Conservation (phyloP, 1,140 invertebrate genomes). For the Araneus ventricosus region DNA sequence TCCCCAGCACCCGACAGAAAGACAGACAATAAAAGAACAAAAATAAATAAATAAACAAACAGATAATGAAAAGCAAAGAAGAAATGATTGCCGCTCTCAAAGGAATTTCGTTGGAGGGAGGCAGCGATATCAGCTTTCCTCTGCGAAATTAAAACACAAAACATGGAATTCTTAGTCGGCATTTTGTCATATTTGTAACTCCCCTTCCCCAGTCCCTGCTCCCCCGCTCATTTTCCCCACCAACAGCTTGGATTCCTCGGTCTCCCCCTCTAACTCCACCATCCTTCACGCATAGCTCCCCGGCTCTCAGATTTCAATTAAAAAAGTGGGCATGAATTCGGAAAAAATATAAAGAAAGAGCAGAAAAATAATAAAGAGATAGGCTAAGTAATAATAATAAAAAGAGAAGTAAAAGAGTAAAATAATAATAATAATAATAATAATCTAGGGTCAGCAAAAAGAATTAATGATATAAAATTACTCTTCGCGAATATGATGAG, state of each 20-base stretch:
- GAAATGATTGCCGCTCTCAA: not conserved
- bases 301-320: constrained; percentile 57
- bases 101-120: constrained; percentile 21
- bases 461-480: constrained; percentile 67
- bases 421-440: constrained; percentile 3
- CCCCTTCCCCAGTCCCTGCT: not conserved
- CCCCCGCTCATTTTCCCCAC: not conserved
- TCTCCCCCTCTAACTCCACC: not conserved
- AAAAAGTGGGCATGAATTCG: constrained; percentile 51
- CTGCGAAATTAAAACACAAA: constrained; percentile 24
- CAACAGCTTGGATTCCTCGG: not conserved
- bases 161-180: constrained; percentile 38
- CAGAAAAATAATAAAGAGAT: constrained; percentile 18
- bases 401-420: not conserved
- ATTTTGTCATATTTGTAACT: constrained; percentile 53
- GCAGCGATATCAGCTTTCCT: not conserved
- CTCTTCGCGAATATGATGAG: not conserved
- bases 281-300: not conserved
- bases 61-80: not conserved
- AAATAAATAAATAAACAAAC: not conserved
- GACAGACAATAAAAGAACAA: not conserved
- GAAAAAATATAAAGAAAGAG: not conserved
- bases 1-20: not conserved
- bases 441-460: constrained; percentile 22
- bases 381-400: not conserved